Conservation (phyloP, 2,797 vertebrate genomes). For the Cossypha polioptera region DNA sequence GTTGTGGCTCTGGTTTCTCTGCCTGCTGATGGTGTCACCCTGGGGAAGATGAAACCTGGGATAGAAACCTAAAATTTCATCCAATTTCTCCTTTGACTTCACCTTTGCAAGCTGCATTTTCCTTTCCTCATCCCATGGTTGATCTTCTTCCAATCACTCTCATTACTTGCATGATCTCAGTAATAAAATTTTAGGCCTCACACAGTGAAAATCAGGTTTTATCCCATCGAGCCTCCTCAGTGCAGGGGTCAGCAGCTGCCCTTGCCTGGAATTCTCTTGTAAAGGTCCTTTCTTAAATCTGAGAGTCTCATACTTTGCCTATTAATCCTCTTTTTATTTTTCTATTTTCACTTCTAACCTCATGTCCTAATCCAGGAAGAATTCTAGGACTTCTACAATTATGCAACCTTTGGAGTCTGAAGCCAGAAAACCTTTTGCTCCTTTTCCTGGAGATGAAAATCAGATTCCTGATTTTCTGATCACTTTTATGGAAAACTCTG, state of each 20-base stretch:
- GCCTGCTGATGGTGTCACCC: neutral
- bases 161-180: neutral
- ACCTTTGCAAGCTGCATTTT: accelerated
- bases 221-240: neutral
- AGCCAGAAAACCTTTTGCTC: neutral
- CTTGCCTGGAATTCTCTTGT: neutral
- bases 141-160: neutral
- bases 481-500: neutral
- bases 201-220: neutral
- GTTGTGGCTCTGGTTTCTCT: neutral
- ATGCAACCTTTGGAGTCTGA: neutral
- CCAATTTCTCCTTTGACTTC: neutral
- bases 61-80: neutral
- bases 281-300: neutral
- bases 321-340: neutral
- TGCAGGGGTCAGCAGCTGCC: neutral
- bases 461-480: neutral
- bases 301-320: neutral
- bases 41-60: neutral
- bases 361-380: neutral
- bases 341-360: neutral
- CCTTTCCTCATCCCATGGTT: neutral
- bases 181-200: neutral
- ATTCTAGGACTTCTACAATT: neutral
- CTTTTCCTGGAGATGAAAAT: neutral